These are phyloP conservation scores for Ceratina calcarata DNA, from an alignment of 1,140 invertebrate species.

Conservation along the genomic window DNA sequence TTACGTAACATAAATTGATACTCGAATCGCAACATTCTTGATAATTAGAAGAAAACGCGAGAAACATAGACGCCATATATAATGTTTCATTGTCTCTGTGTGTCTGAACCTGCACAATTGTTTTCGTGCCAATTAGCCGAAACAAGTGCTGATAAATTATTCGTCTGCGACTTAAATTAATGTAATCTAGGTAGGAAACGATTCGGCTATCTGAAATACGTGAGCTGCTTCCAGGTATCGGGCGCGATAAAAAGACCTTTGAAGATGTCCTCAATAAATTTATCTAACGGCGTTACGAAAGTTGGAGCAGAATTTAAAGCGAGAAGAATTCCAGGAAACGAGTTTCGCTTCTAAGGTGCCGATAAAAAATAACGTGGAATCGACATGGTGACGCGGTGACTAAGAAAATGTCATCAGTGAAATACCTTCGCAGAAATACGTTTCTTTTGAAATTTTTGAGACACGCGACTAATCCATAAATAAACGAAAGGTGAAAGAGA, in stretches of 20 bases:
- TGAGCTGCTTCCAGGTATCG: not conserved
- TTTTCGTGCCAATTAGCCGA: not conserved
- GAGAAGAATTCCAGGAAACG: not conserved
- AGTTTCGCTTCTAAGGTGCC: no score
- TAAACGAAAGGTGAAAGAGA: not conserved
- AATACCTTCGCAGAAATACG: not conserved
- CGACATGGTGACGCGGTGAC: no score
- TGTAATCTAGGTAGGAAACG: constrained; percentile 52
- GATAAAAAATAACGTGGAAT: not conserved
- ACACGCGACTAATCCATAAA: not conserved
- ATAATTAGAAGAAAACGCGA: no score
- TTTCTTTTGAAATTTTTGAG: no score
- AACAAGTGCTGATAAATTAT: not conserved
- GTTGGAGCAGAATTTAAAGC: no score
- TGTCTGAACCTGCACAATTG: not conserved
- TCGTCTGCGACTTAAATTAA: constrained; percentile 22
- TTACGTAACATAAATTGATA: no score
- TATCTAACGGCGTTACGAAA: no score
- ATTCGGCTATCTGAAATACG: constrained; percentile 19
- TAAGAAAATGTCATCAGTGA: not conserved
- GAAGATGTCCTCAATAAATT: not conserved
- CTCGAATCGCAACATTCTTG: no score
- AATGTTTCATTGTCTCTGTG: no score
- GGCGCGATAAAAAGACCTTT: constrained; percentile 14
- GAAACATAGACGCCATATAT: no score